These are phyloP conservation scores for Enteromius treurensis DNA, from an alignment of 2,797 vertebrate species.

Conservation along the genomic window DNA sequence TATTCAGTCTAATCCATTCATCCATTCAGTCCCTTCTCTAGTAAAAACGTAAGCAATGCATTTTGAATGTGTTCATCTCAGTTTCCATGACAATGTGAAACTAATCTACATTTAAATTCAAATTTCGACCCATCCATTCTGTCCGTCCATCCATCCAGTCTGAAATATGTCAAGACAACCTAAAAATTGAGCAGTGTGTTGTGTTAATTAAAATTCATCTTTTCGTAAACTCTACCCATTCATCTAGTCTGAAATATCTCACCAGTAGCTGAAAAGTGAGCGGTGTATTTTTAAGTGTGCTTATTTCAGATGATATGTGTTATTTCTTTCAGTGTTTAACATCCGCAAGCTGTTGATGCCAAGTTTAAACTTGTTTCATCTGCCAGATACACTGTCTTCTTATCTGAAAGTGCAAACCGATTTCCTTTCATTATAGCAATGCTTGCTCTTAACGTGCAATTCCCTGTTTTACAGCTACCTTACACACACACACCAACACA, in stretches of 20 bases:
- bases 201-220: not conserved
- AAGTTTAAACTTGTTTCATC: slow-evolving; percentile 10
- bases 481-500: slow-evolving; percentile 10
- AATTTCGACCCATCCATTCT: not conserved
- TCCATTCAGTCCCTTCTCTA: not conserved
- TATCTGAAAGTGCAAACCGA: slow-evolving; percentile 10
- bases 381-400: slow-evolving; percentile 17
- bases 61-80: slow-evolving; percentile 5
- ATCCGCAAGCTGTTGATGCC: slow-evolving; percentile 4
- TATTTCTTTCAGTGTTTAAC: slow-evolving; percentile 1
- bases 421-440: not conserved
- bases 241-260: not conserved
- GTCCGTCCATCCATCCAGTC: not conserved
- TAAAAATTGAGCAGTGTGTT: not conserved
- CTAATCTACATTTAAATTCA: not conserved
- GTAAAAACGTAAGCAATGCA: not conserved
- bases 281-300: not conserved
- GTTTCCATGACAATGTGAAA: not conserved
- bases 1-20: not conserved
- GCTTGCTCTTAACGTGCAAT: not conserved
- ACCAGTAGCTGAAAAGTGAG: not conserved
- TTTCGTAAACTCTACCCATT: not conserved
- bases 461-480: not conserved
- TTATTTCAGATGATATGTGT: not conserved
- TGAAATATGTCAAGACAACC: not conserved